These are phyloP conservation scores for Propithecus coquereli DNA, from an alignment of 2,113 vertebrate species.

Conservation along the genomic window DNA sequence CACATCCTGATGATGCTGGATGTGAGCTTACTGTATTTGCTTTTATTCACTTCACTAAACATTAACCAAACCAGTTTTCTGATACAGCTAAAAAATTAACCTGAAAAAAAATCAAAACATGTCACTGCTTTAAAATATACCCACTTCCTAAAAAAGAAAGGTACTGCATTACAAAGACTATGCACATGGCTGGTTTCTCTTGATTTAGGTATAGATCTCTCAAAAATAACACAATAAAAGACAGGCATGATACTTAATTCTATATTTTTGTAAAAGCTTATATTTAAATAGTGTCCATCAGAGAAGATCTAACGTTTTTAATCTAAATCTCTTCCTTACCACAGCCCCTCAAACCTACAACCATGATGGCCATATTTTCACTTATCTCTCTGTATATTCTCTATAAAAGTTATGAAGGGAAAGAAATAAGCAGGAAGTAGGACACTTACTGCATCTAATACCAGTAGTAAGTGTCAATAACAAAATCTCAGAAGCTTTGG, in stretches of 20 bases:
- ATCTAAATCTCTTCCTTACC: not conserved
- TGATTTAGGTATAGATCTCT: not conserved
- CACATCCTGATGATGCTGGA: not conserved
- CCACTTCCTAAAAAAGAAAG: constrained; percentile 36
- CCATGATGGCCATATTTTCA: not conserved
- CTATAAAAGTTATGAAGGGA: not conserved
- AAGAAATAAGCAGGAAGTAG: not conserved
- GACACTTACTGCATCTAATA: not conserved
- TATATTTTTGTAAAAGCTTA: not conserved
- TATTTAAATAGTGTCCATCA: not conserved
- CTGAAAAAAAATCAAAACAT: constrained; percentile 12
- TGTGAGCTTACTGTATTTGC: not conserved
- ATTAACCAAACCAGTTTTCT: constrained; percentile 20
- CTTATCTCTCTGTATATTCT: not conserved
- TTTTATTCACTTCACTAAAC: constrained; percentile 18
- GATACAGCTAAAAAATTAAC: not conserved
- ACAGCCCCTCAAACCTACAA: not conserved
- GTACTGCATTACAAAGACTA: not conserved
- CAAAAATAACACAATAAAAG: constrained; percentile 32
- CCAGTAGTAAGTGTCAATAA: not conserved
- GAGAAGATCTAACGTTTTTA: not conserved
- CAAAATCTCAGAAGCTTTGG: not conserved
- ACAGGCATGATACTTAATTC: not conserved
- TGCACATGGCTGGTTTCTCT: not conserved
- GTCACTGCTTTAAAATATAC: not conserved